These are phyloP conservation scores for Callocephalon fimbriatum DNA, from an alignment of 2,113 vertebrate species.

Conservation along the genomic window DNA sequence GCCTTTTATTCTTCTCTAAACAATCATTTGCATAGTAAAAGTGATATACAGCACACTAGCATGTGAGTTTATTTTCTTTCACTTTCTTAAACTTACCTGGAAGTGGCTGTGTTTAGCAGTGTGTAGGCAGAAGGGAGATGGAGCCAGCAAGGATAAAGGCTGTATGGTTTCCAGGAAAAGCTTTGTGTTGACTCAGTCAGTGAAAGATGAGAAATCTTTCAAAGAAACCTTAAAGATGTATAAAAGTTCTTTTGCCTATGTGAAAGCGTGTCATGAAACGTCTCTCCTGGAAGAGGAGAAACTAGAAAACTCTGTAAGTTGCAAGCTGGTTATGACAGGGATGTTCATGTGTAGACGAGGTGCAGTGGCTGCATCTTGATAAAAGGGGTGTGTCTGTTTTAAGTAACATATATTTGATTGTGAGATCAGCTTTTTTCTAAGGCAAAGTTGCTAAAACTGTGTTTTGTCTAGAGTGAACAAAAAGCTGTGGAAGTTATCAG, in stretches of 20 bases:
- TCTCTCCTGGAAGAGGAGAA: neutral
- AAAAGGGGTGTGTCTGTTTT: neutral
- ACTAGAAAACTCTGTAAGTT: neutral
- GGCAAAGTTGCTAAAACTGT: neutral
- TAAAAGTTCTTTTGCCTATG: neutral
- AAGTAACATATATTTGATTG: neutral
- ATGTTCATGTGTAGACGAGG: neutral
- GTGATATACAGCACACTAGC: slow-evolving; percentile 64
- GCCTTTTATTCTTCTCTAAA: slow-evolving; percentile 83
- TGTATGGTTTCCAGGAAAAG: neutral
- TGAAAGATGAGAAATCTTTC: neutral
- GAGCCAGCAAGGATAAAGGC: neutral
- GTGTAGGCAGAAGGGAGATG: slow-evolving; percentile 24
- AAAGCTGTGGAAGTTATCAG: neutral
- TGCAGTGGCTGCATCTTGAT: neutral
- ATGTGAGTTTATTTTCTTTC: slow-evolving; percentile 51
- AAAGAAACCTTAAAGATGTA: neutral
- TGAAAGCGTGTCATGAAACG: neutral
- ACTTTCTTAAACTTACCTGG: slow-evolving; percentile 46
- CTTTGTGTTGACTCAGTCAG: neutral
- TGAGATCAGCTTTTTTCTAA: neutral
- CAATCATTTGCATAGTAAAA: slow-evolving; percentile 83
- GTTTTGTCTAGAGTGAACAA: neutral
- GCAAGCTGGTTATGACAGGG: neutral
- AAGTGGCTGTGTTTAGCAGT: slow-evolving; percentile 39